Evolutionary conservation across 2,888 invertebrate genomes (phyloP).

Genomic region (Pseudoips prasinana): DNA sequence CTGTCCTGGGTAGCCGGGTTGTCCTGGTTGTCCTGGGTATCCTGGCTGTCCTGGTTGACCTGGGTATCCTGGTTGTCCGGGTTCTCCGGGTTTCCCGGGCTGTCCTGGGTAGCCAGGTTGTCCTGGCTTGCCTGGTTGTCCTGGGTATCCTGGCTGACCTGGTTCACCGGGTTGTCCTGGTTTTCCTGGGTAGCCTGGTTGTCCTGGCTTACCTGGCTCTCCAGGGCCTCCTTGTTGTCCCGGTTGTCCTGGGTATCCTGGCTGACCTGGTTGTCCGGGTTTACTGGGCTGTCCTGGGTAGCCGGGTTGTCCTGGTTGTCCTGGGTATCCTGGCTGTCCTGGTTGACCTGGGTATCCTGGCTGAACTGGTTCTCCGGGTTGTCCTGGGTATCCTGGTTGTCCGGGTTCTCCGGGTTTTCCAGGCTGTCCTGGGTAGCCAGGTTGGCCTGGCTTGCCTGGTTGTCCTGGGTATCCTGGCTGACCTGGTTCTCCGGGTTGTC

Average conservation of each 20-base stretch:
- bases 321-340: constrained; percentile 2
- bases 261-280: constrained; percentile 2
- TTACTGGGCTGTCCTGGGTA: not conserved
- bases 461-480: constrained; percentile 7
- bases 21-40: constrained; percentile 3
- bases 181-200: constrained; percentile 52
- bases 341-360: constrained; percentile 3
- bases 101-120: constrained; percentile 1
- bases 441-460: not conserved
- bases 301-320: constrained; percentile 2
- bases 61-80: constrained; percentile 2
- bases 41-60: constrained; percentile 5
- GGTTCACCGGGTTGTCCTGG: constrained; percentile 5
- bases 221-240: constrained; percentile 1
- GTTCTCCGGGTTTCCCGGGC: constrained; percentile 2
- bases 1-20: constrained; percentile 4
- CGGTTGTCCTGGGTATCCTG: not conserved
- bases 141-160: constrained; percentile 3
- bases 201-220: constrained; percentile 13
- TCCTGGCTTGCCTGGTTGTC: constrained; percentile 2
- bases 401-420: constrained; percentile 7
- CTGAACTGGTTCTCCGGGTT: constrained; percentile 15
- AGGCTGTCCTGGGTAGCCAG: constrained; percentile 1
- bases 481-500: constrained; percentile 54
- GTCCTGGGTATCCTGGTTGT: constrained; percentile 53